Conservation (phyloP, 2,797 vertebrate genomes). For the Cryptoblepharus egeriae region DNA sequence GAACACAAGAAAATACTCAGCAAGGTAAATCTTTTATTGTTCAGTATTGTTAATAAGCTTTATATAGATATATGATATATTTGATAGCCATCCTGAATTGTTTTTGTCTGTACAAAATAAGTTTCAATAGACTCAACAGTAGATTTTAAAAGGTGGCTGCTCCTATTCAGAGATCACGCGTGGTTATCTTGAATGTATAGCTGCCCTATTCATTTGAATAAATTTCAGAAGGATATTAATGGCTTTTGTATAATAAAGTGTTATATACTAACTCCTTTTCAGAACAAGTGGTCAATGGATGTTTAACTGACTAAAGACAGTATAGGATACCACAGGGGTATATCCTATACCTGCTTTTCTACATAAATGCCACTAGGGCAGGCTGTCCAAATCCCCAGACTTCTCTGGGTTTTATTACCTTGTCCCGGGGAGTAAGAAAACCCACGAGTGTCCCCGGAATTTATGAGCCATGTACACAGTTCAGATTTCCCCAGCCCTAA, state of each 20-base stretch:
- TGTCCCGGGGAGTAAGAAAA: too few relatives aligned
- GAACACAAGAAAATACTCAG: constrained; percentile 84
- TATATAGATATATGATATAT: not conserved
- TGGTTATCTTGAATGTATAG: not conserved
- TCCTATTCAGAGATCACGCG: not conserved
- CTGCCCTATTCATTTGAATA: not conserved
- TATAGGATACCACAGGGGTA: too few relatives aligned
- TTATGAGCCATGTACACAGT: too few relatives aligned
- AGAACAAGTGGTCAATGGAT: too few relatives aligned
- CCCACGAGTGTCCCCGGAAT: too few relatives aligned
- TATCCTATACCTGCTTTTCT: too few relatives aligned
- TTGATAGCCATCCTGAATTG: not conserved
- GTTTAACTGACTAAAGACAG: too few relatives aligned
- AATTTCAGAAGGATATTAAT: not conserved
- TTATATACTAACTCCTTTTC: too few relatives aligned
- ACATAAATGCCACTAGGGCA: too few relatives aligned
- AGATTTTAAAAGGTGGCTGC: not conserved
- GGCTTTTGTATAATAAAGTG: not conserved
- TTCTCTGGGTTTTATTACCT: too few relatives aligned
- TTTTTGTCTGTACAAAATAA: constrained; percentile 28
- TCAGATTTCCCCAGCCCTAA: too few relatives aligned
- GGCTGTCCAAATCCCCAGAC: too few relatives aligned
- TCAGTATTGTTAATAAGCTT: constrained; percentile 31
- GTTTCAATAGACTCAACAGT: not conserved
- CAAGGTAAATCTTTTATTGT: constrained; percentile 78